A percentile compares a stretch with the other conserved stretches of the same genome.
Evolutionary conservation across 2,888 invertebrate genomes (phyloP).

Genomic region (Nephrocerus scutellatus): DNA sequence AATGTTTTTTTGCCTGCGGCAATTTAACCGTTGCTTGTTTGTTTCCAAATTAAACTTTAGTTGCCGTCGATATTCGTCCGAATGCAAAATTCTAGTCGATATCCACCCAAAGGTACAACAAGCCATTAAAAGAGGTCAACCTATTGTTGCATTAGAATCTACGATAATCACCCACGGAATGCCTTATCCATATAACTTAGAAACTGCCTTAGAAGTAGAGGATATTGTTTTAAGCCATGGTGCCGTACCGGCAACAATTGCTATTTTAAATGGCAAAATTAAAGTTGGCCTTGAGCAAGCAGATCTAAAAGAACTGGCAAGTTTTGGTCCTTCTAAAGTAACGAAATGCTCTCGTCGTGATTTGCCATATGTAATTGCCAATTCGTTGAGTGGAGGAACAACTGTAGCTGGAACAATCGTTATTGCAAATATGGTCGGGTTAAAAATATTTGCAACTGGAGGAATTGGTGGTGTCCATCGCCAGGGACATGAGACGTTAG

Average conservation of each 20-base stretch:
- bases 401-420: constrained; percentile 94
- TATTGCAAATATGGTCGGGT: constrained; percentile 71
- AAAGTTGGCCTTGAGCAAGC: constrained; percentile 66
- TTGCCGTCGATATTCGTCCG: no score
- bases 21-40: no score
- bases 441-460: constrained; percentile 91
- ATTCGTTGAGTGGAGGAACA: constrained; percentile 75
- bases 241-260: constrained; percentile 87
- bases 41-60: no score
- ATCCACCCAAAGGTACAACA: constrained; percentile 58
- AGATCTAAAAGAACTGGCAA: constrained; percentile 62
- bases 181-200: constrained; percentile 86
- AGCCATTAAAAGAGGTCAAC: constrained; percentile 57
- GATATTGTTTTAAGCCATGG: constrained; percentile 67
- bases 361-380: constrained; percentile 67
- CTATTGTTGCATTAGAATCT: constrained; percentile 92
- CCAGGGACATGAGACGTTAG: constrained; percentile 75
- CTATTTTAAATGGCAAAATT: constrained; percentile 73
- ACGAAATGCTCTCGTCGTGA: constrained; percentile 87
- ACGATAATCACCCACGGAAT: constrained; percentile 98
- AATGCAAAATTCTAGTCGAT: constrained; percentile 37
- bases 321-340: constrained; percentile 37
- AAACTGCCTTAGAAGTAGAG: constrained; percentile 79
- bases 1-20: no score
- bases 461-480: constrained; percentile 86